Conservation (phyloP, 2,888 invertebrate species). For the Aelia acuminata region DNA sequence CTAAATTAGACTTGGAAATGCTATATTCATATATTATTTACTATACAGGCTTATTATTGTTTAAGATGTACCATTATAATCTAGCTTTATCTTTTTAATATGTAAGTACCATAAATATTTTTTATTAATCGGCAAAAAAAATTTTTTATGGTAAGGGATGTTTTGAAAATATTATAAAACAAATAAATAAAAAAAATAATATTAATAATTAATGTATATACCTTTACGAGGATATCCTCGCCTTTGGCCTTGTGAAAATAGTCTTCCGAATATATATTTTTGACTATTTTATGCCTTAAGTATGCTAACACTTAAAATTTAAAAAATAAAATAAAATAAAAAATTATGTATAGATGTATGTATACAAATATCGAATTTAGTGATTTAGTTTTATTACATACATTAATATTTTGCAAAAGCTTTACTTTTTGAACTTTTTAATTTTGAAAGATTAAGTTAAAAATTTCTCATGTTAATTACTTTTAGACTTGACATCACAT, state of each 20-base stretch:
- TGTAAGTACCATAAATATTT: conserved; percentile 49
- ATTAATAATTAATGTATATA: conserved; percentile 28
- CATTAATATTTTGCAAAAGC: not conserved
- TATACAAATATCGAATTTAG: not conserved
- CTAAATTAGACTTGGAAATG: not conserved
- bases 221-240: not conserved
- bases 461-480: not conserved
- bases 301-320: conserved; percentile 10
- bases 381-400: not conserved
- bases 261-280: conserved; percentile 59
- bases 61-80: conserved; percentile 2
- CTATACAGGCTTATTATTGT: conserved; percentile 3
- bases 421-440: too few species aligned
- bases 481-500: not conserved
- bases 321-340: too few species aligned
- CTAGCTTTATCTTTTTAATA: conserved; percentile 53
- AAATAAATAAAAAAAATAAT: conserved; percentile 14
- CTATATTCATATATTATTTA: conserved; percentile 47
- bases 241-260: conserved; percentile 45
- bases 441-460: not conserved
- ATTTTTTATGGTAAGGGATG: conserved; percentile 12
- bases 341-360: not conserved
- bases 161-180: too few species aligned
- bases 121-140: conserved; percentile 53
- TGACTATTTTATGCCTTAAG: conserved; percentile 56